phyloP scores from a whole-genome alignment of 2,888 invertebrate species.

The Lepeophtheirus nordmannii region DNA sequence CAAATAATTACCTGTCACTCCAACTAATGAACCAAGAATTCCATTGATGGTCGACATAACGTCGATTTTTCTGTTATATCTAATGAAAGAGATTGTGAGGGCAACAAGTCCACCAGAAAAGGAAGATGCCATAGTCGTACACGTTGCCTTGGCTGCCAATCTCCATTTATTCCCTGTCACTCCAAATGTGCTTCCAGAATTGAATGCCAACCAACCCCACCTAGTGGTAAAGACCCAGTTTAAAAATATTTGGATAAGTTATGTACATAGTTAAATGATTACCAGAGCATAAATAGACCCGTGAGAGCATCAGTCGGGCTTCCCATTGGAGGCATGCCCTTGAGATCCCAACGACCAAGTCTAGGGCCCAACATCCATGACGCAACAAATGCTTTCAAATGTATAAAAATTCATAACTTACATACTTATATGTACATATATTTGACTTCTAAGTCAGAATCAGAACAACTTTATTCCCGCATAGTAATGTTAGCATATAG shows the following conservation, averaged over 20 bases:
- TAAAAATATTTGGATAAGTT: too few species aligned
- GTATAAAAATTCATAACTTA: conserved; percentile 19
- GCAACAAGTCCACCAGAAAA: conserved; percentile 72
- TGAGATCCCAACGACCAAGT: conserved; percentile 58
- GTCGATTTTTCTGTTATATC: conserved; percentile 31
- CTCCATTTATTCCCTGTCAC: conserved; percentile 74
- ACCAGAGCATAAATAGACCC: conserved; percentile 78
- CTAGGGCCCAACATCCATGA: conserved; percentile 78
- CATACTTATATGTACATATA: neutral
- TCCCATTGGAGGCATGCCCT: conserved; percentile 59
- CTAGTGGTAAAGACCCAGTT: neutral
- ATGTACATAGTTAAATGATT: too few species aligned
- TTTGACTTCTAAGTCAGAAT: neutral
- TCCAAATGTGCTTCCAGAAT: conserved; percentile 59
- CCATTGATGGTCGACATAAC: conserved; percentile 68
- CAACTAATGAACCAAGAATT: conserved; percentile 67
- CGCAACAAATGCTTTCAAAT: conserved; percentile 56
- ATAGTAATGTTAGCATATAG: too few species aligned
- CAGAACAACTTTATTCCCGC: neutral
- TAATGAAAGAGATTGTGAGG: conserved; percentile 27
- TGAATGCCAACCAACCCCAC: conserved; percentile 92
- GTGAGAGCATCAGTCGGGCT: conserved; percentile 77
- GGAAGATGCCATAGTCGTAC: conserved; percentile 75
- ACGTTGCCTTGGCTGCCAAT: conserved; percentile 72
- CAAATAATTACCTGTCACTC: conserved; percentile 51